Base-by-base conservation (phyloP, 2,888 invertebrate species). In the Rhamnusium bicolor region DNA sequence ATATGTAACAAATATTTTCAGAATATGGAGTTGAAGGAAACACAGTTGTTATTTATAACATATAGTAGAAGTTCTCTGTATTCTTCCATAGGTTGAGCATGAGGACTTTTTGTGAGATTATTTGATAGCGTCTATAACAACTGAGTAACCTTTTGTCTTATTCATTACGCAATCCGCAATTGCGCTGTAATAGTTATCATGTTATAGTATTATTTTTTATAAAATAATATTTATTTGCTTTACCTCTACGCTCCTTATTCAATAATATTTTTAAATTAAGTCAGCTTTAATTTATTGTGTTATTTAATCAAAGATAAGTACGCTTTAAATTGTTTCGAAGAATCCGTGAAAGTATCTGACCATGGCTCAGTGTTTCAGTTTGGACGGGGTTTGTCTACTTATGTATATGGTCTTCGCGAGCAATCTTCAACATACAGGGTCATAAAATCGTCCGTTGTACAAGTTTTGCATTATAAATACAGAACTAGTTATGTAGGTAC, bases 361-460 rank as follows among this genome's bases (percentile, higher is more conserved):
- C 40, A n/a, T 40, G 40, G 4, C 40, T 40, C 3, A 40, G 40
- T 29, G 16, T n/a, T n/a, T n/a, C n/a, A n/a, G n/a, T n/a, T n/a
- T n/a, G n/a, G n/a, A n/a, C n/a, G n/a, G n/a, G n/a, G n/a, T n/a
- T n/a, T n/a, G n/a, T 19, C 27, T 60, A 21, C 61, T 56, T 24
- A 7, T 19, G 10, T 32, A 19, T 21, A 21, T 19, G n/a, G 24
- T 10, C 40, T 19, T 61, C 46, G 27, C 18, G 12, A 18, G 46
- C 60, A 60, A 18, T 40, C 10, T 24, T 19, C 7, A 60, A 40
- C 32, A 40, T 19, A 40, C 60, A 60, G 60, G 16, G 12, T 60
- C 16, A 60, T 60, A 60, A 40, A 60, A 16, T 60, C 18, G 32
- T 6, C 16, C 60, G 40, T 60, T 19, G 18, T 40, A 32, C 60